Conservation (phyloP, 1,140 invertebrate genomes). For the Euwallacea similis region DNA sequence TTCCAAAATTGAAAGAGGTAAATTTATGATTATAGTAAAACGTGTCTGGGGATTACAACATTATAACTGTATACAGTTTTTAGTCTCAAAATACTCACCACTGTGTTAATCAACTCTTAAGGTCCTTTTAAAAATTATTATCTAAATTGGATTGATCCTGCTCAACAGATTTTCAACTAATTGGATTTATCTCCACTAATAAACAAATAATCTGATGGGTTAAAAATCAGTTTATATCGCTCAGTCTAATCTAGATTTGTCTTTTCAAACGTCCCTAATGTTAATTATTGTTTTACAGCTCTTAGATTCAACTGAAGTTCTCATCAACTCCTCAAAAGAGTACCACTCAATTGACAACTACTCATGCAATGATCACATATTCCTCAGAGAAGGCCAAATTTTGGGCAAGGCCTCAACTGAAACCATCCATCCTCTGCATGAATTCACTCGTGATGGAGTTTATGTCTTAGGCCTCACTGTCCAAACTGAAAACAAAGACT, state of each 20-base stretch:
- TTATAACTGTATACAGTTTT: no score
- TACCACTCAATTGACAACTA: constrained; percentile 37
- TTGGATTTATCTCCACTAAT: not conserved
- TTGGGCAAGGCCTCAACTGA: constrained; percentile 32
- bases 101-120: not conserved
- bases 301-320: constrained; percentile 10
- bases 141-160: not conserved
- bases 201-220: not conserved
- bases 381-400: constrained; percentile 41
- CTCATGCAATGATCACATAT: constrained; percentile 47
- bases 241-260: not conserved
- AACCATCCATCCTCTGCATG: constrained; percentile 51
- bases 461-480: constrained; percentile 57
- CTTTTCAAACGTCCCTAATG: not conserved
- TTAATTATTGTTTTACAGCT: constrained; percentile 31
- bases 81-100: not conserved
- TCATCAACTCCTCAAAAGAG: constrained; percentile 33
- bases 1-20: constrained; percentile 44
- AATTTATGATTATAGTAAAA: constrained; percentile 21
- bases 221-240: not conserved
- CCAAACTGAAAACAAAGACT: constrained; percentile 44
- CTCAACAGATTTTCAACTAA: not conserved
- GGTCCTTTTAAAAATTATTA: not conserved
- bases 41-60: no score
- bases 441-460: constrained; percentile 58